A percentile compares a stretch with the other conserved stretches of the same genome.
These are phyloP conservation scores for Dipodomys merriami DNA, from an alignment of 2,113 vertebrate species.

Conservation along the genomic window DNA sequence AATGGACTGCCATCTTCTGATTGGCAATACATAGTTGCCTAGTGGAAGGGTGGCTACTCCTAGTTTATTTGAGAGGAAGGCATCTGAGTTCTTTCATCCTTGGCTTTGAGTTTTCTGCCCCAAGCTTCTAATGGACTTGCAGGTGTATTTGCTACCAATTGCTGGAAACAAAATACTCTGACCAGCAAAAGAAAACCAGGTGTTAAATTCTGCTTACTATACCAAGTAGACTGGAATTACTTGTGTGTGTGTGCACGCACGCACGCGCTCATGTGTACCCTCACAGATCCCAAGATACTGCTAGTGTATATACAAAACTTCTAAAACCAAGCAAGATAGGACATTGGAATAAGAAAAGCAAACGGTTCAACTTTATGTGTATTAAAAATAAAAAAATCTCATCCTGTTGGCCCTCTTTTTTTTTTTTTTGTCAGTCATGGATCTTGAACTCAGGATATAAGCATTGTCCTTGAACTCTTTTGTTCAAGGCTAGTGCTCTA, in stretches of 20 bases:
- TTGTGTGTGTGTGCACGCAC: neutral
- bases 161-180: constrained; percentile 32
- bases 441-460: too few relatives aligned
- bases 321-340: constrained; percentile 9
- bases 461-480: too few relatives aligned
- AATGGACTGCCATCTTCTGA: neutral
- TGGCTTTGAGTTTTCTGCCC: neutral
- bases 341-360: constrained; percentile 36
- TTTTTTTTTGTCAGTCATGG: too few relatives aligned
- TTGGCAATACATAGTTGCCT: neutral
- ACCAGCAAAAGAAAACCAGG: constrained; percentile 28
- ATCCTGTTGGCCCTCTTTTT: too few relatives aligned
- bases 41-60: neutral
- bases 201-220: constrained; percentile 52
- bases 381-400: too few relatives aligned
- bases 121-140: neutral
- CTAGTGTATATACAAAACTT: neutral
- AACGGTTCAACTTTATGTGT: neutral
- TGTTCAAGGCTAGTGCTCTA: too few relatives aligned
- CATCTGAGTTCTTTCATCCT: neutral
- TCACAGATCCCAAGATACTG: neutral
- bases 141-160: neutral
- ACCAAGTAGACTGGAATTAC: constrained; percentile 51
- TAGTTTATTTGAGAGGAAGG: neutral
- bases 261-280: neutral